phyloP scores from a whole-genome alignment of 2,113 vertebrate species.

The Strigops habroptila region DNA sequence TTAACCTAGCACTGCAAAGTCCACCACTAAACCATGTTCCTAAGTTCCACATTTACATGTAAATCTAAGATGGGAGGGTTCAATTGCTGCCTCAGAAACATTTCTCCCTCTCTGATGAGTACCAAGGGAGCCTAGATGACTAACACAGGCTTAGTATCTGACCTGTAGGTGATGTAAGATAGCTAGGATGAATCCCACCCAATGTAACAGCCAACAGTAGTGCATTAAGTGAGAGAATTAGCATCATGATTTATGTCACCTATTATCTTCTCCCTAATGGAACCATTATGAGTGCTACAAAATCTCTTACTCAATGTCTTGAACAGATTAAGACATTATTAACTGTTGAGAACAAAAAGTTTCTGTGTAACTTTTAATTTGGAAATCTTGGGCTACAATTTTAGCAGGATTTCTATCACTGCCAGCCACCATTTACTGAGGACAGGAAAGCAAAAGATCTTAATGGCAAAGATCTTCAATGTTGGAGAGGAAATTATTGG shows the following conservation, averaged over 20 bases:
- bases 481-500: not conserved
- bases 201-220: not conserved
- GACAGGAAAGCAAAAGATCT: not conserved
- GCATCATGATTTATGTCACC: not conserved
- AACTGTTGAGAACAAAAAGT: not conserved
- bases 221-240: not conserved
- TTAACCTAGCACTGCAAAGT: not conserved
- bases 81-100: not conserved
- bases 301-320: not conserved
- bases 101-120: not conserved
- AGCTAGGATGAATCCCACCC: not conserved
- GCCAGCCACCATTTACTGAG: not conserved
- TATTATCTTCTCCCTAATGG: not conserved
- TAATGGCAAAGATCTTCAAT: not conserved
- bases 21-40: not conserved
- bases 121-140: not conserved
- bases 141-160: not conserved
- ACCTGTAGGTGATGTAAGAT: not conserved
- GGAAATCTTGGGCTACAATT: not conserved
- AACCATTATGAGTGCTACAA: not conserved
- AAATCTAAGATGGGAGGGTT: not conserved
- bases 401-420: not conserved
- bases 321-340: not conserved
- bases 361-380: not conserved
- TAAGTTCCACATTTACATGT: fast-evolving